Percentiles rank a stretch among this genome's conserved stretches.
Evolutionary conservation across 2,113 vertebrate species (phyloP).

Genomic region (Herpetotheres cachinnans): DNA sequence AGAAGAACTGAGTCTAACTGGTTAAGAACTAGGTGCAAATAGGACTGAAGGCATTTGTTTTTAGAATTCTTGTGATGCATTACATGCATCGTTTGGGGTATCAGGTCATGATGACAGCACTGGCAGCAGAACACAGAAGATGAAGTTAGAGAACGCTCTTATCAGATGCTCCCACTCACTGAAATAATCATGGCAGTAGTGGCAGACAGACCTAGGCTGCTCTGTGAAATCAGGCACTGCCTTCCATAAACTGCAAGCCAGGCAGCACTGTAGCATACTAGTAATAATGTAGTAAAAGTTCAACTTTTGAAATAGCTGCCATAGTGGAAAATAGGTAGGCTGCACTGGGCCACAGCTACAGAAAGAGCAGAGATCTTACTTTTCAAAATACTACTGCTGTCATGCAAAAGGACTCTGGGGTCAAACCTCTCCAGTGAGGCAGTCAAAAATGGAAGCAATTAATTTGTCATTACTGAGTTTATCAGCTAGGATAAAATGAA

Average conservation of each 20-base stretch:
- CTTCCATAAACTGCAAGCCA: neutral
- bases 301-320: neutral
- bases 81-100: neutral
- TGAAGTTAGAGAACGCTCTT: neutral
- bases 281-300: neutral
- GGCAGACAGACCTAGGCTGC: neutral
- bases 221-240: neutral
- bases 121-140: conserved; percentile 22
- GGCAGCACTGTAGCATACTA: rapidly evolving
- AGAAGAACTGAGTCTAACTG: neutral
- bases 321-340: neutral
- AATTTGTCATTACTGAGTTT: conserved; percentile 45
- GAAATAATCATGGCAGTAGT: neutral
- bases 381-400: conserved; percentile 34
- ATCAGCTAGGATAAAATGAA: conserved; percentile 39
- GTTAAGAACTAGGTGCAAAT: neutral
- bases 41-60: neutral
- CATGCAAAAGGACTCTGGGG: neutral
- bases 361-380: neutral
- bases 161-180: neutral
- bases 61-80: neutral
- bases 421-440: neutral
- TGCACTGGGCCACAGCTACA: neutral
- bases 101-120: neutral
- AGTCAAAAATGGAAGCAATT: conserved; percentile 52